These are phyloP conservation scores for Andrena cerasifolii DNA, from an alignment of 1,140 invertebrate genomes.

Conservation along the genomic window DNA sequence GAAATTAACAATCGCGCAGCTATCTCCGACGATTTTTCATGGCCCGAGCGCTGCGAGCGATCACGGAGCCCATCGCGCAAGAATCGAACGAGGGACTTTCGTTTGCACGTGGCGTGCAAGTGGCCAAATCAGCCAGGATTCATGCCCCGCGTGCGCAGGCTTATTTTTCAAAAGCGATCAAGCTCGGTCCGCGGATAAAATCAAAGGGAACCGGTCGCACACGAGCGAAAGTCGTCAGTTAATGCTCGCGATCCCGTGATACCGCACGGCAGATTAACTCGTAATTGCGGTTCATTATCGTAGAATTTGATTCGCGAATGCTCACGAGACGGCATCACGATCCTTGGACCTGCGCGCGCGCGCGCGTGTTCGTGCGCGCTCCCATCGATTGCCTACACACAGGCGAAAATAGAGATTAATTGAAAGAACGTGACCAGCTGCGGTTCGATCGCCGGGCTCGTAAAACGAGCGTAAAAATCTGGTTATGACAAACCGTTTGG, in stretches of 20 bases:
- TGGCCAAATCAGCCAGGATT: conserved; percentile 40
- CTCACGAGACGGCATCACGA: neutral
- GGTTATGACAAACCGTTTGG: neutral
- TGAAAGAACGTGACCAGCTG: conserved; percentile 31
- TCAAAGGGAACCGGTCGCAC: conserved; percentile 66
- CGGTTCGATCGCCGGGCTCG: conserved; percentile 4
- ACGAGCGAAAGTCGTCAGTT: conserved; percentile 61
- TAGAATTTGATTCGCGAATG: conserved; percentile 56
- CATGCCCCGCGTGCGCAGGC: conserved; percentile 14
- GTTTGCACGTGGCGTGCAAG: neutral
- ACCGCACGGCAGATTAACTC: conserved; percentile 60
- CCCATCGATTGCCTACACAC: neutral
- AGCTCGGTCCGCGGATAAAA: conserved; percentile 48
- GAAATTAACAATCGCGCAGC: neutral
- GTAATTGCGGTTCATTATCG: conserved; percentile 67
- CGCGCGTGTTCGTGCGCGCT: too few species aligned
- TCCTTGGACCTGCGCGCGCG: neutral
- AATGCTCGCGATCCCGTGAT: conserved; percentile 58
- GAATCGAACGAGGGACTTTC: conserved; percentile 13
- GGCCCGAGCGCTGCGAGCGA: neutral
- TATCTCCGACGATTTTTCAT: conserved; percentile 1
- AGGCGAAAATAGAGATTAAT: conserved; percentile 38
- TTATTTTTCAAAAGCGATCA: conserved; percentile 56
- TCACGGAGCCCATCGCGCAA: conserved; percentile 1
- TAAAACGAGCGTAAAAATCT: conserved; percentile 17